phyloP scores from a whole-genome alignment of 2,888 invertebrate species.

The Nemapogon koenigi region DNA sequence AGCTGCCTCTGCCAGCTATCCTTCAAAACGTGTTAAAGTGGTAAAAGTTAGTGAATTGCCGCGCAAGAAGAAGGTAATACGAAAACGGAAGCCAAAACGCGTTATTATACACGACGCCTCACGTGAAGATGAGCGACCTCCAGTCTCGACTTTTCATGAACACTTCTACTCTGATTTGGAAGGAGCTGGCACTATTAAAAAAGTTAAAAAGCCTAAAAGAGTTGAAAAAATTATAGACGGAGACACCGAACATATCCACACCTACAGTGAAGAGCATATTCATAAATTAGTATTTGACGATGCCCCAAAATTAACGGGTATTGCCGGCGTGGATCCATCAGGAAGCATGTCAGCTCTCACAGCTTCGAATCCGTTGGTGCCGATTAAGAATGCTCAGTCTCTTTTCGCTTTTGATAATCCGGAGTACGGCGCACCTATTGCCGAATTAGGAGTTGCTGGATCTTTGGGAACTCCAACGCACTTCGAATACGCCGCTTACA shows the following conservation, averaged over 20 bases:
- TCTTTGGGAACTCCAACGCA: slow-evolving; percentile 41
- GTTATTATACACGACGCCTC: slow-evolving; percentile 23
- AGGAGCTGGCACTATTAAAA: slow-evolving; percentile 46
- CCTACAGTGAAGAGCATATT: slow-evolving; percentile 57
- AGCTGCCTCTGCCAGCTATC: slow-evolving; percentile 22
- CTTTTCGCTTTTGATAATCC: slow-evolving; percentile 28
- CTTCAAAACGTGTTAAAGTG: slow-evolving; percentile 43
- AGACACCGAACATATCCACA: slow-evolving; percentile 58
- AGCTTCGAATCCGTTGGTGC: slow-evolving; percentile 30
- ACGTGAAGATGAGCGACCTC: slow-evolving; percentile 34
- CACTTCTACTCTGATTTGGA: slow-evolving; percentile 57
- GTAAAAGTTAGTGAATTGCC: slow-evolving; percentile 41
- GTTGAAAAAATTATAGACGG: slow-evolving; percentile 60
- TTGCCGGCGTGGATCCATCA: slow-evolving; percentile 30
- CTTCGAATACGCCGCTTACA: slow-evolving; percentile 48
- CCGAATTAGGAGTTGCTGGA: slow-evolving; percentile 33
- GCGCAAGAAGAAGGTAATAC: slow-evolving; percentile 34
- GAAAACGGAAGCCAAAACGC: slow-evolving; percentile 45
- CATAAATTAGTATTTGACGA: slow-evolving; percentile 49
- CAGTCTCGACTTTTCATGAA: slow-evolving; percentile 50
- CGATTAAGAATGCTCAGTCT: slow-evolving; percentile 32
- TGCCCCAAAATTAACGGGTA: slow-evolving; percentile 26
- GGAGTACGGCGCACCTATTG: slow-evolving; percentile 24
- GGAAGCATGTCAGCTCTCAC: slow-evolving; percentile 32
- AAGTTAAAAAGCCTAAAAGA: slow-evolving; percentile 50